Conservation (phyloP, 2,797 vertebrate genomes). For the Simalia tracyae region DNA sequence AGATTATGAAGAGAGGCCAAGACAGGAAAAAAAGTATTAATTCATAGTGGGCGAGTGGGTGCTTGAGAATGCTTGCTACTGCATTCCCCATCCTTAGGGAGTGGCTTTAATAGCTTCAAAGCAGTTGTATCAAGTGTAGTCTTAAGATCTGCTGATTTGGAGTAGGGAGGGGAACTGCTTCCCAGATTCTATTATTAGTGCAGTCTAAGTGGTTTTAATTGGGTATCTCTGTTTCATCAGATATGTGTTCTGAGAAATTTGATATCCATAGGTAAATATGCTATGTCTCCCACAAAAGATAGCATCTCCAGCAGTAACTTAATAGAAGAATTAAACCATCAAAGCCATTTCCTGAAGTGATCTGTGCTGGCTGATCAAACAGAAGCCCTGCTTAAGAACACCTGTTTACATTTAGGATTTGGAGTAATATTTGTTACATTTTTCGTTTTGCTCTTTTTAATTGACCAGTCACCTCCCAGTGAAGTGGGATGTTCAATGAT, state of each 20-base stretch:
- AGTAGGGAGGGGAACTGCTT: background rate
- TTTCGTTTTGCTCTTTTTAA: background rate
- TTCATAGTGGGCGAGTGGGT: background rate
- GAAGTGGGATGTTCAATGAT: conserved; percentile 5
- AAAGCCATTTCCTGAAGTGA: conserved; percentile 10
- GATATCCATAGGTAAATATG: conserved; percentile 14
- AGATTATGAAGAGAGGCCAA: background rate
- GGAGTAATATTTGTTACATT: background rate
- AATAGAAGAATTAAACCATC: conserved; percentile 15
- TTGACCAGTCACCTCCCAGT: background rate
- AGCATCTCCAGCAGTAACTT: conserved; percentile 15
- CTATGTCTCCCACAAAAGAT: background rate
- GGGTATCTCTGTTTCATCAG: conserved; percentile 9
- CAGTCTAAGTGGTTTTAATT: conserved; percentile 11
- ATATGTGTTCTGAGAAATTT: conserved; percentile 12
- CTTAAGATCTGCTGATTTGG: conserved; percentile 3
- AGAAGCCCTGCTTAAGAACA: background rate
- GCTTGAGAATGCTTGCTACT: background rate
- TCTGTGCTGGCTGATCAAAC: conserved; percentile 32
- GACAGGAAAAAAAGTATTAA: background rate
- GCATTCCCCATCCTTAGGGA: background rate
- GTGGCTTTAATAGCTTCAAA: background rate
- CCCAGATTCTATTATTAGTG: conserved; percentile 1
- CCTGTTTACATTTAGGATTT: conserved; percentile 7
- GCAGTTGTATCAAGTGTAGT: background rate